These are phyloP conservation scores for Deilephila elpenor DNA, from an alignment of 2,888 invertebrate species.

Conservation along the genomic window DNA sequence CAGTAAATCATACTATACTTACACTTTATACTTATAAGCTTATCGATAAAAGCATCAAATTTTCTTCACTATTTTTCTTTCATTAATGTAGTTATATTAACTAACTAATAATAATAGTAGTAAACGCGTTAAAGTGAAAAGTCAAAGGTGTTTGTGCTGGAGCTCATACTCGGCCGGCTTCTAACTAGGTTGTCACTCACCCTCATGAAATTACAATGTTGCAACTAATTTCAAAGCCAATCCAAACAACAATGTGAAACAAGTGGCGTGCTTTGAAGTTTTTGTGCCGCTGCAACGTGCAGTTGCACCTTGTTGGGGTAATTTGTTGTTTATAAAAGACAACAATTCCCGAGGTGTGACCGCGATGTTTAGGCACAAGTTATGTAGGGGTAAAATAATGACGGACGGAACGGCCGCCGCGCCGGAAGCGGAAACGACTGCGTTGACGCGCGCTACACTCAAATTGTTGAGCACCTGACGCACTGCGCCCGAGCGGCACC, in stretches of 20 bases:
- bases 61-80: too few species aligned
- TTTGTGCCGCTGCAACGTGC: not conserved
- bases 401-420: slow-evolving; percentile 49
- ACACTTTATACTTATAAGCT: too few species aligned
- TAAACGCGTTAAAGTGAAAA: too few species aligned
- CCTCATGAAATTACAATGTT: too few species aligned
- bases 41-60: too few species aligned
- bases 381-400: slow-evolving; percentile 57
- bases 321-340: slow-evolving; percentile 24
- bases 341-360: slow-evolving; percentile 35
- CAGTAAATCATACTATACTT: too few species aligned
- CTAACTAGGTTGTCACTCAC: too few species aligned
- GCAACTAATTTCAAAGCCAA: not conserved
- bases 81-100: too few species aligned
- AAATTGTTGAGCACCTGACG: slow-evolving; percentile 52
- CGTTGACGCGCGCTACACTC: slow-evolving; percentile 51
- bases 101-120: too few species aligned
- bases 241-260: not conserved
- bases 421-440: slow-evolving; percentile 60
- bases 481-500: not conserved
- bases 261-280: not conserved
- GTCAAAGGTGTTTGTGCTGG: too few species aligned
- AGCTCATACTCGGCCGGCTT: too few species aligned
- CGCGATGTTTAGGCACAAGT: slow-evolving; percentile 37
- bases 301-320: not conserved